Evolutionary conservation across 2,888 invertebrate species (phyloP), one percentile per base, ranked within the genome.

Genomic region (Athetis lepigone): DNA sequence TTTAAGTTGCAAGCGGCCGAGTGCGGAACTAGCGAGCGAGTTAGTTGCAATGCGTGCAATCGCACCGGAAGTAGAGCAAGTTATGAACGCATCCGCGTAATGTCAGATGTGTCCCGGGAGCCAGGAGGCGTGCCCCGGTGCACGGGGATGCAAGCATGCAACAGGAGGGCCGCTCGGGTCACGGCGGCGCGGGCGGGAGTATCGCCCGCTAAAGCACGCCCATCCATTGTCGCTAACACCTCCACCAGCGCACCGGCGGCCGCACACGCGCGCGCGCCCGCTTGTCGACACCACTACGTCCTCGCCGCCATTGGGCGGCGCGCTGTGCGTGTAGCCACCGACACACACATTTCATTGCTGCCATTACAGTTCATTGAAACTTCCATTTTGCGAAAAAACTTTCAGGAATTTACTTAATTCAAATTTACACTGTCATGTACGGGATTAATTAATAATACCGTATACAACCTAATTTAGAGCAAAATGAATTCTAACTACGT

Each of bases 121-220:
- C 68, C 67, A 75, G 83, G 81, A 86, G 89, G 89, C 89, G 90
- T 84, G 82, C 70, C 86, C 78, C 60, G 68, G 47, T 85, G 85
- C 84, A 83, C 77, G 73, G 82, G 79, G 82, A 79, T 86, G 85
- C 84, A 83, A 73, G 78, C 63, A 77, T 85, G 87, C 85, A 85
- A 75, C 79, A 80, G 67, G 79, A 80, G 77, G 74, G 70, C 70
- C 7, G 42, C 52, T 66, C 64, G 70, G 75, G 79, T 76, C 52
- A 65, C 58, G 68, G 81, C 51, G 66, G 77, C 79, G 84, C 84
- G 85, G 86, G 85, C 85, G 87, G 85, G 83, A 75, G 79, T 82
- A n/a, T n/a, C n/a, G 82, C 84, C 77, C 79, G 71, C 73, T 36
- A 55, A 62, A 76, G 80, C 84, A 85, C 87, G 85, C 85, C 82